Evolutionary conservation across 2,888 invertebrate genomes (phyloP).

Genomic region (Diadromus collaris): DNA sequence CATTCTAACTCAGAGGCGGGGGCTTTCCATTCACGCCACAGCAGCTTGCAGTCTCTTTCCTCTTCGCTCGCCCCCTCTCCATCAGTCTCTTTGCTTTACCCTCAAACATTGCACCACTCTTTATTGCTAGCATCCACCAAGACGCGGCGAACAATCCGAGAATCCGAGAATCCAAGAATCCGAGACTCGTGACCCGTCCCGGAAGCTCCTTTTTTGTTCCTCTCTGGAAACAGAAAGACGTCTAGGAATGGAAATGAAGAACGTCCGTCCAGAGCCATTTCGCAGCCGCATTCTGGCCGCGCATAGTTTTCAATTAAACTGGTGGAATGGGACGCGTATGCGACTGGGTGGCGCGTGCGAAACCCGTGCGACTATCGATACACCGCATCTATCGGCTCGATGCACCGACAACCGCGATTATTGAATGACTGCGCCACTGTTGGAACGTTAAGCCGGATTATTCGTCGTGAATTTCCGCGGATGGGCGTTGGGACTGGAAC

Average conservation of each 20-base stretch:
- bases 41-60: slow-evolving; percentile 7
- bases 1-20: slow-evolving; percentile 44
- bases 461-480: slow-evolving; percentile 52
- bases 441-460: slow-evolving; percentile 57
- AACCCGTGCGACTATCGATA: not conserved
- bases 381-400: slow-evolving; percentile 20
- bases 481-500: slow-evolving; percentile 54
- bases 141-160: not conserved
- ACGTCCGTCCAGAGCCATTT: not conserved
- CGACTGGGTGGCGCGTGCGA: slow-evolving; percentile 1
- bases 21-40: slow-evolving; percentile 12
- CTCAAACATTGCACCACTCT: not conserved
- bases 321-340: slow-evolving; percentile 5
- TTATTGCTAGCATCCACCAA: slow-evolving; percentile 2
- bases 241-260: not conserved
- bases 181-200: not conserved
- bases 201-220: not conserved
- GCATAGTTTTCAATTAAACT: slow-evolving; percentile 23
- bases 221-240: not conserved
- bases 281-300: not conserved
- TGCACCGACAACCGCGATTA: slow-evolving; percentile 32
- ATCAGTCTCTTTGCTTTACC: slow-evolving; percentile 13
- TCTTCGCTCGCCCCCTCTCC: not conserved
- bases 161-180: not conserved
- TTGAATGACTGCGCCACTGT: slow-evolving; percentile 50